Evolutionary conservation across 2,888 invertebrate genomes (phyloP), one percentile per base, ranked within the genome.

Genomic region (Aquatica leii): DNA sequence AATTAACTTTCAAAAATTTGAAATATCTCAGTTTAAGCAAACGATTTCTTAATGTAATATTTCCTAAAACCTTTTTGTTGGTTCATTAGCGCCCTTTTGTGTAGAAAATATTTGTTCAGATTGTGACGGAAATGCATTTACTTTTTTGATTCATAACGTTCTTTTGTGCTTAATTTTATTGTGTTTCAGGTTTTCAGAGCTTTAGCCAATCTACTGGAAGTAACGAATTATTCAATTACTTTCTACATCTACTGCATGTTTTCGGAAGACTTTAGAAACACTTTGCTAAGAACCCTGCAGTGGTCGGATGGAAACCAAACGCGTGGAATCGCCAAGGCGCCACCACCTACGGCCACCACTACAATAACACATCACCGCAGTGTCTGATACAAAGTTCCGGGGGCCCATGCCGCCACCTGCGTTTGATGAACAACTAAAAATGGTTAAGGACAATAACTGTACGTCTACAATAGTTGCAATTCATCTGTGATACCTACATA

Each of bases 191-290:
- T 90, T 43, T 90, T 90, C 74, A 86, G 90, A 12, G 89, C 90
- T 0, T 78, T 89, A 51, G 90, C 91, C 59, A 92, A 92, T 80
- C 83, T 91, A 31, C 81, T 92, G 76, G 91, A 92, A 82, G 84
- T 91, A 50, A 87, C 88, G 69, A 91, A 91, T 80, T 92, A 91
- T 79, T 90, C 91, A 31, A 86, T 90, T 66, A 91, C 91, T 35
- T 92, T 92, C 82, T 90, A 91, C 79, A 89, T 92, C 65, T 92
- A 92, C 81, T 91, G 90, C 77, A 84, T 91, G 62, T 90, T 91
- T 79, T 91, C 90, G 68, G 89, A 90, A 74, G 91, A 91, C 74
- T 92, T 91, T 78, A 86, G 91, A 34, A 88, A 87, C 73, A 91
- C 91, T 0, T 80, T 90, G 66, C 80, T 88, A 68, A 83, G 86